Evolutionary conservation across 2,113 vertebrate genomes (phyloP).

Genomic region (Spilogale gracilis): DNA sequence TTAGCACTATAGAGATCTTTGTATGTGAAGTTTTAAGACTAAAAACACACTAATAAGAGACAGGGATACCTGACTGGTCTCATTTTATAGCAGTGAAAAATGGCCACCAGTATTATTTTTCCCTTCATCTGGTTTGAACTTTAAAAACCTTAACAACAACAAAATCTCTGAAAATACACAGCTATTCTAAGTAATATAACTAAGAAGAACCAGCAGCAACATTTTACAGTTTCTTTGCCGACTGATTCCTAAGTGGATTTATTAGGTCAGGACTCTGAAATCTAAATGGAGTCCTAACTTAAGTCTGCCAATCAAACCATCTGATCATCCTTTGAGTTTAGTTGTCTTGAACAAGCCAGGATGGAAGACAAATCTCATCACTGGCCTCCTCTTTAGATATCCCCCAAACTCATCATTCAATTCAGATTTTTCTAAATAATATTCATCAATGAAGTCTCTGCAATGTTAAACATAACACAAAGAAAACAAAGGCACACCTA

Average conservation of each 20-base stretch:
- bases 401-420: conserved; percentile 27
- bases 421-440: background rate
- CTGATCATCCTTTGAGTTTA: background rate
- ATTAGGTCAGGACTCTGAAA: conserved; percentile 30
- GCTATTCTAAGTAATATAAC: background rate
- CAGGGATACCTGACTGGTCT: background rate
- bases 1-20: background rate
- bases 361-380: conserved; percentile 27
- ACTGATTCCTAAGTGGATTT: background rate
- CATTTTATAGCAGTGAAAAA: conserved; percentile 12
- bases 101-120: background rate
- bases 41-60: background rate
- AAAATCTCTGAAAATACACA: conserved; percentile 33
- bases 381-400: background rate
- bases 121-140: background rate
- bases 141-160: conserved; percentile 46
- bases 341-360: conserved; percentile 1
- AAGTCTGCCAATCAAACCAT: conserved; percentile 12
- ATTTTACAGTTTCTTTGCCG: conserved; percentile 43
- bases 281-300: background rate
- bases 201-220: conserved; percentile 14
- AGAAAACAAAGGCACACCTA: conserved; percentile 1
- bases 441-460: conserved; percentile 38
- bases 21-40: conserved; percentile 14
- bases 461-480: conserved; percentile 29